Conservation (phyloP, 2,888 invertebrate genomes). For the Chouioia cunea region DNA sequence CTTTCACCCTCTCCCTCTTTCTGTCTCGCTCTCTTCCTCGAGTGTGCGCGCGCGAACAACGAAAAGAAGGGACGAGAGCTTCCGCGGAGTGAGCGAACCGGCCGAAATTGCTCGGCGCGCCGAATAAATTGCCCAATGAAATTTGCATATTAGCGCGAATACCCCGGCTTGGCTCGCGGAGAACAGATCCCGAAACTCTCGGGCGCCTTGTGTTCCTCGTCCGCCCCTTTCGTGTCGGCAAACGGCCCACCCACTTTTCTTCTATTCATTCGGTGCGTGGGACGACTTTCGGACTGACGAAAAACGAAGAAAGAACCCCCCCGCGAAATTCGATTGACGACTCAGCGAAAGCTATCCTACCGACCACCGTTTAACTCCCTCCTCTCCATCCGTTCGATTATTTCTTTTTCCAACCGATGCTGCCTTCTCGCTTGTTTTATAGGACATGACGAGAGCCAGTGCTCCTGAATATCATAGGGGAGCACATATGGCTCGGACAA, state of each 20-base stretch:
- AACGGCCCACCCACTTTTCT: constrained; percentile 36
- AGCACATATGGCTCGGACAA: background rate
- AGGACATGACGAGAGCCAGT: too few relatives aligned
- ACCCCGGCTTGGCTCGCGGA: constrained; percentile 3
- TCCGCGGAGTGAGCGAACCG: constrained; percentile 8
- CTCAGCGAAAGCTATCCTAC: constrained; percentile 29
- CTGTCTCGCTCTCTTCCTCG: too few relatives aligned
- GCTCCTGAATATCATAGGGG: too few relatives aligned
- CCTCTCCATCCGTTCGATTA: background rate
- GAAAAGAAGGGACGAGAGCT: constrained; percentile 40
- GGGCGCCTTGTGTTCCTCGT: constrained; percentile 31
- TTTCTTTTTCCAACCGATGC: background rate
- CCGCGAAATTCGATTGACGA: constrained; percentile 44
- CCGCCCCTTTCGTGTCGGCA: constrained; percentile 48
- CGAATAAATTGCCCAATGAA: constrained; percentile 50
- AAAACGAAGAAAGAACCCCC: constrained; percentile 26
- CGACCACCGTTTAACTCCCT: constrained; percentile 7
- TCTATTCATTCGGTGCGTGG: constrained; percentile 38
- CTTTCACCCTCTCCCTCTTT: constrained; percentile 5
- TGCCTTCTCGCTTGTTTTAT: constrained; percentile 8
- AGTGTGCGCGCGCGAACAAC: constrained; percentile 1
- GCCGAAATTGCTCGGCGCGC: constrained; percentile 45
- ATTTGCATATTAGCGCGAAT: constrained; percentile 49
- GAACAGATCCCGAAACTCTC: background rate
- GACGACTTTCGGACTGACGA: constrained; percentile 41